phyloP scores from a whole-genome alignment of 2,113 vertebrate species.

The Hymenochirus boettgeri region DNA sequence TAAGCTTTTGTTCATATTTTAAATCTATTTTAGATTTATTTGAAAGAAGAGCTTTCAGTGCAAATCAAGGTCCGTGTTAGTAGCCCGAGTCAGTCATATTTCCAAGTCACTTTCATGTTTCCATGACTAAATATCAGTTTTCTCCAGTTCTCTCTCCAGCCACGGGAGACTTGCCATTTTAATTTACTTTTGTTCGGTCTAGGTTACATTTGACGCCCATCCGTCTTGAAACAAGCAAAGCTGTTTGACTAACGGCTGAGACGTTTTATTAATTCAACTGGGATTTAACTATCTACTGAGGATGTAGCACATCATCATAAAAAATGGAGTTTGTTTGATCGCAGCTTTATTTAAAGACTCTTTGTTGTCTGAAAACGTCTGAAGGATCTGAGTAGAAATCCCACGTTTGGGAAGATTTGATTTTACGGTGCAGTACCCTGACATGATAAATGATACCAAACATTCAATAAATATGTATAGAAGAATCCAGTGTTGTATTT shows the following conservation, averaged over 20 bases:
- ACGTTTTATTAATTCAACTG: not conserved
- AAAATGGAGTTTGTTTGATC: constrained; percentile 14
- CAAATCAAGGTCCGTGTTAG: no score
- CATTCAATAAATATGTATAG: no score
- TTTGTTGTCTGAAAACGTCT: constrained; percentile 7
- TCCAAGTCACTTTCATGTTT: not conserved
- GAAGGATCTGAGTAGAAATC: not conserved
- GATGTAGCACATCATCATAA: constrained; percentile 18
- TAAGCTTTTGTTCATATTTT: no score
- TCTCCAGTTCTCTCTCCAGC: not conserved
- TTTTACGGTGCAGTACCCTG: no score
- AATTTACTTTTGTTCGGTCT: not conserved
- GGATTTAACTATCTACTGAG: constrained; percentile 20
- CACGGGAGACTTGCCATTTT: not conserved
- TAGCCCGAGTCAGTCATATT: no score
- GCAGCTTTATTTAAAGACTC: not conserved
- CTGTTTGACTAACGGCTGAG: constrained; percentile 8
- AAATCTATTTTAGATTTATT: no score
- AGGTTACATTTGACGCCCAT: constrained; percentile 8
- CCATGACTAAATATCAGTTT: not conserved
- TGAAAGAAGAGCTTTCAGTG: no score
- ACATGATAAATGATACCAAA: no score
- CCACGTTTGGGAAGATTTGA: no score
- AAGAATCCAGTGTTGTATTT: no score
- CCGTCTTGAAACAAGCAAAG: constrained; percentile 12